These are phyloP conservation scores for Tichodroma muraria DNA, from an alignment of 2,113 vertebrate species.

Conservation along the genomic window DNA sequence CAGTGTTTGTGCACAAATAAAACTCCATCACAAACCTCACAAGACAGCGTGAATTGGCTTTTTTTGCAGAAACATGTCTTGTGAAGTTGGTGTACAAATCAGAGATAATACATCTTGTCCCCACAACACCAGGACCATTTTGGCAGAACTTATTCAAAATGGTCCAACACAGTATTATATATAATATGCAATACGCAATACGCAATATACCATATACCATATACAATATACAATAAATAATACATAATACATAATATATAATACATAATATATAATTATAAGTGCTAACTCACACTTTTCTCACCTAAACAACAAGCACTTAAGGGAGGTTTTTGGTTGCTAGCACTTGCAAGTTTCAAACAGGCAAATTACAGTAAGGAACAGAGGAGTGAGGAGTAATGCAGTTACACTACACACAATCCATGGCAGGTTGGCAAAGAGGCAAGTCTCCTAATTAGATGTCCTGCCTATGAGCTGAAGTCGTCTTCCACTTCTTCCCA, in stretches of 20 bases:
- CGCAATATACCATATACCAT: too few relatives aligned
- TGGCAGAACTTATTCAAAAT: neutral
- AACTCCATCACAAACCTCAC: neutral
- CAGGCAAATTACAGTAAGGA: neutral
- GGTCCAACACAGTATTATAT: neutral
- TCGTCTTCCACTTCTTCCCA: neutral
- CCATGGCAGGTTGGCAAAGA: neutral
- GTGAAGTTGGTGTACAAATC: neutral
- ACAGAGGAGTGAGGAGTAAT: neutral
- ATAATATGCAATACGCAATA: too few relatives aligned
- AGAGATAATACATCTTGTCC: neutral
- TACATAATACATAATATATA: too few relatives aligned
- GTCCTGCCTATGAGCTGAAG: neutral
- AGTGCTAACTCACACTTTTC: neutral
- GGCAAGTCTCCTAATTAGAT: neutral
- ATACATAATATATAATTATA: too few relatives aligned
- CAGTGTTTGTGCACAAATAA: neutral
- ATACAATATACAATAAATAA: too few relatives aligned
- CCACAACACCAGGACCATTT: neutral
- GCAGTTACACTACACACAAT: neutral
- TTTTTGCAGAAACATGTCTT: neutral
- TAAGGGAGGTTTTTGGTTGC: neutral
- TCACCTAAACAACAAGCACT: neutral
- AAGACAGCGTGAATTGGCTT: rapidly evolving
- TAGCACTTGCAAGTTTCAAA: neutral